Conservation (phyloP, 2,797 vertebrate species). For the Chelonia mydas region DNA sequence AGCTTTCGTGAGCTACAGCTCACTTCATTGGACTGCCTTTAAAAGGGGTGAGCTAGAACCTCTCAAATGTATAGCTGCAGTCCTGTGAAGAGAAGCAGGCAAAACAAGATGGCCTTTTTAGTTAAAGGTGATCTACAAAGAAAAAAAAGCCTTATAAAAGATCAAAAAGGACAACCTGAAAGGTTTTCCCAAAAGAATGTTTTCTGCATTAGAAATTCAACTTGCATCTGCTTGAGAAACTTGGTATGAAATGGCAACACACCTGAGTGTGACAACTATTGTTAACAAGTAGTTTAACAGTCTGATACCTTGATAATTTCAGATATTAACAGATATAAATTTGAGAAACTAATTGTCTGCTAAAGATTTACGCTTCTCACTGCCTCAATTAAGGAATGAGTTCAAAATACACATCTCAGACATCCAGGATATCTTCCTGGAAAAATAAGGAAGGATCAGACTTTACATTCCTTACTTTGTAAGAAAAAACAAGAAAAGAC, state of each 20-base stretch:
- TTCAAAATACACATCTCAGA: neutral
- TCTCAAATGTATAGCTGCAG: neutral
- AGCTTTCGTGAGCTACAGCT: no score
- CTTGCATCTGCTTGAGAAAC: neutral
- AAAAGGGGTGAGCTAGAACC: neutral
- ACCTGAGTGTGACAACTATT: neutral
- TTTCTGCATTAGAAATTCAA: neutral
- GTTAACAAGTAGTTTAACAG: neutral
- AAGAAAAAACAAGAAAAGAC: neutral
- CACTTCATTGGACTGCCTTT: neutral
- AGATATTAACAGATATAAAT: neutral
- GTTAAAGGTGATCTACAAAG: neutral
- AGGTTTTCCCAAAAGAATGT: neutral
- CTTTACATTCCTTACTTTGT: neutral
- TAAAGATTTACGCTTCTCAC: neutral
- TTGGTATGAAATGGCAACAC: neutral
- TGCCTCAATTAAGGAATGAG: neutral
- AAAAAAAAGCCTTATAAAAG: neutral
- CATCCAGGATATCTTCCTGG: neutral
- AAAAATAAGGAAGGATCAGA: neutral
- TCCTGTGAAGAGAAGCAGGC: neutral
- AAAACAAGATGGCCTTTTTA: neutral
- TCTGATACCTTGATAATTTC: neutral
- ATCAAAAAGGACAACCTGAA: neutral
- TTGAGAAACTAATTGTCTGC: neutral